Conservation (phyloP, 2,888 invertebrate genomes). For the Synanthedon myopaeformis region DNA sequence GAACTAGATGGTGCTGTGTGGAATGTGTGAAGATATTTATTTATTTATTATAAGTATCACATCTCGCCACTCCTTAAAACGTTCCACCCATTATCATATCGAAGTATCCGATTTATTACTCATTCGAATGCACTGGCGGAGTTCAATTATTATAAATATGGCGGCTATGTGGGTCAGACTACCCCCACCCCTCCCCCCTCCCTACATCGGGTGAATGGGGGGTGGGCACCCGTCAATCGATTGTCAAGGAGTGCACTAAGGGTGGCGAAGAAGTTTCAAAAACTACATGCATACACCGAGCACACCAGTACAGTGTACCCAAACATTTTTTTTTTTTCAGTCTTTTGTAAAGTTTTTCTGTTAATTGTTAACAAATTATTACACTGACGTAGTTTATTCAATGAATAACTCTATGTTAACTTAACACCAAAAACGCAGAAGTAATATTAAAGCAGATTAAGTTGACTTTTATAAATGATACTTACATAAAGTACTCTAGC, state of each 20-base stretch:
- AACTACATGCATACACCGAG: slow-evolving; percentile 13
- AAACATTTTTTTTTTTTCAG: too few relatives aligned
- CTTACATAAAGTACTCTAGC: too few relatives aligned
- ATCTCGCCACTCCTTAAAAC: not conserved
- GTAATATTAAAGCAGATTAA: too few relatives aligned
- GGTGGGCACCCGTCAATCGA: slow-evolving; percentile 70
- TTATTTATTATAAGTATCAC: not conserved
- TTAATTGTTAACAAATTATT: too few relatives aligned
- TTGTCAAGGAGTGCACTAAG: slow-evolving; percentile 63
- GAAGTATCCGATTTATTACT: slow-evolving; percentile 1
- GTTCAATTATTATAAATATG: slow-evolving; percentile 70
- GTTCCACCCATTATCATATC: not conserved
- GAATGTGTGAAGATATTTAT: too few relatives aligned
- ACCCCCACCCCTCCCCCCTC: slow-evolving; percentile 10
- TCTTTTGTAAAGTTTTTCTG: too few relatives aligned
- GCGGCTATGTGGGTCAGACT: slow-evolving; percentile 58
- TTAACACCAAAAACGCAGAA: too few relatives aligned
- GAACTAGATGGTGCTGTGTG: too few relatives aligned
- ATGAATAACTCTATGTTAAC: too few relatives aligned
- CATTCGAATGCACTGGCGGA: slow-evolving; percentile 22
- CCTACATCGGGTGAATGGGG: slow-evolving; percentile 14
- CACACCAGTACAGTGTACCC: not conserved
- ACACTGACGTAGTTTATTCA: too few relatives aligned
- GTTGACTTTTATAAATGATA: too few relatives aligned
- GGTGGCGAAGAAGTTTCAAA: slow-evolving; percentile 19